phyloP scores from a whole-genome alignment of 2,113 vertebrate species.

The Lasiurus cinereus region DNA sequence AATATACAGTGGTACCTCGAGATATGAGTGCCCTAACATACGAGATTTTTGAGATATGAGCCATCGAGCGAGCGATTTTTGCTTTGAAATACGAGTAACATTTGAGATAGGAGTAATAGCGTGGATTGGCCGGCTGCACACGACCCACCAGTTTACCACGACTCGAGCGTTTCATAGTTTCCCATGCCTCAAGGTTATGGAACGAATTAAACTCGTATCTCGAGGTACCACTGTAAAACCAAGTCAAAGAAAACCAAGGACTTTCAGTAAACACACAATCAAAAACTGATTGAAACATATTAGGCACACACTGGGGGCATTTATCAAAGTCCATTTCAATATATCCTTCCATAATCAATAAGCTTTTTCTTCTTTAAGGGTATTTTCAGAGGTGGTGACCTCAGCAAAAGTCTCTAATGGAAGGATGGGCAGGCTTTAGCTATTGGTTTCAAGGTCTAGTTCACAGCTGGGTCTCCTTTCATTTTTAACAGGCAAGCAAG shows the following conservation, averaged over 20 bases:
- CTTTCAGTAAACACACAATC: constrained; percentile 76
- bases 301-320: background rate
- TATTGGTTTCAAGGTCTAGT: constrained; percentile 90
- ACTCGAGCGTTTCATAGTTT: too few species aligned
- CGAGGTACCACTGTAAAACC: background rate
- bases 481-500: constrained; percentile 94
- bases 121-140: too few species aligned
- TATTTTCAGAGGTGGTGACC: background rate
- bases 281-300: constrained; percentile 79
- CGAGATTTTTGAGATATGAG: too few species aligned
- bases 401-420: background rate
- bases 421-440: constrained; percentile 79
- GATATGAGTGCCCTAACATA: too few species aligned
- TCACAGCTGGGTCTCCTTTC: constrained; percentile 92
- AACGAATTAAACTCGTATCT: too few species aligned
- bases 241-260: constrained; percentile 18
- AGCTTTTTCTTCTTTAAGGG: constrained; percentile 8
- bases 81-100: too few species aligned
- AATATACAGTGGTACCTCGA: background rate
- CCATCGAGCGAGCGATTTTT: too few species aligned
- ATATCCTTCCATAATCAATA: background rate
- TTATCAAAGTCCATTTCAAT: background rate
- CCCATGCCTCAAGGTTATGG: too few species aligned
- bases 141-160: too few species aligned
- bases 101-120: too few species aligned